These are phyloP conservation scores for Latrodectus geometricus DNA, from an alignment of 1,140 invertebrate genomes.

Conservation along the genomic window DNA sequence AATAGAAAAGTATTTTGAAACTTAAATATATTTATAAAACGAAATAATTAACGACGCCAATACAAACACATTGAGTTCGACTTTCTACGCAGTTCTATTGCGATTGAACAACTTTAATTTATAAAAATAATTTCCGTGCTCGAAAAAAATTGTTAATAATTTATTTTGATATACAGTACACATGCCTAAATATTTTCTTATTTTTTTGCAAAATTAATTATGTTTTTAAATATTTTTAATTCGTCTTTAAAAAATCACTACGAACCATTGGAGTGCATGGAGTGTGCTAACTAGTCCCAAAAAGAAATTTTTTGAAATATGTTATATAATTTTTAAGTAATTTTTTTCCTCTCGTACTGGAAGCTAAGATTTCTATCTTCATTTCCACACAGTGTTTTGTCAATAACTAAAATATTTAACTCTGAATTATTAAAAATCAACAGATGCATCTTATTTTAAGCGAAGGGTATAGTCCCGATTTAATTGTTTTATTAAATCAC, in stretches of 20 bases:
- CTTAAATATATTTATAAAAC: not conserved
- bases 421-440: slow-evolving; percentile 51
- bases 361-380: slow-evolving; percentile 33
- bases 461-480: slow-evolving; percentile 36
- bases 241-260: slow-evolving; percentile 32
- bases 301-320: slow-evolving; percentile 52
- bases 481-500: slow-evolving; percentile 23
- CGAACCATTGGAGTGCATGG: slow-evolving; percentile 28
- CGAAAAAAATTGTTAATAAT: slow-evolving; percentile 11
- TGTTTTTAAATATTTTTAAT: slow-evolving; percentile 38
- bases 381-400: slow-evolving; percentile 11
- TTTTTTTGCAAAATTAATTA: not conserved
- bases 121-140: slow-evolving; percentile 21
- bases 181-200: slow-evolving; percentile 2
- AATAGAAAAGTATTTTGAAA: not conserved
- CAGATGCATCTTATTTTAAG: slow-evolving; percentile 11
- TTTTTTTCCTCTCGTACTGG: slow-evolving; percentile 19
- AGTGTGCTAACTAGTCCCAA: slow-evolving; percentile 44
- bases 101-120: not conserved
- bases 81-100: slow-evolving; percentile 32
- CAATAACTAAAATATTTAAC: slow-evolving; percentile 26
- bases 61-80: not conserved
- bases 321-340: slow-evolving; percentile 12
- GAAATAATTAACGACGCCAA: not conserved
- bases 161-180: slow-evolving; percentile 34